These are phyloP conservation scores for Labroides dimidiatus DNA, from an alignment of 2,797 vertebrate genomes.

Conservation along the genomic window DNA sequence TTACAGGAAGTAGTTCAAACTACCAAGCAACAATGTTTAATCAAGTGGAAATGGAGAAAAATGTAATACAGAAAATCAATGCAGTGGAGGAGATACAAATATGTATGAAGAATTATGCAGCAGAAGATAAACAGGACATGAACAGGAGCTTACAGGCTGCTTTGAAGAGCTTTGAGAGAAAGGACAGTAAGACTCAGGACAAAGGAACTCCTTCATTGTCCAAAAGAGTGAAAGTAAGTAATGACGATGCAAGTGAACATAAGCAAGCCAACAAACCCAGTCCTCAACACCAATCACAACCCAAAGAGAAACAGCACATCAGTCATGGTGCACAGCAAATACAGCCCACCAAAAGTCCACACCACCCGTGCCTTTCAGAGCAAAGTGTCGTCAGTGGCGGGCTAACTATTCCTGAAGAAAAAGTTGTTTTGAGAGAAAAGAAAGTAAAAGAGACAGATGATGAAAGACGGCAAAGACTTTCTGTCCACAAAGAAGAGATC, in stretches of 20 bases:
- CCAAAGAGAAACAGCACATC: slow-evolving; percentile 19
- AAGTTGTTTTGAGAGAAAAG: slow-evolving; percentile 82
- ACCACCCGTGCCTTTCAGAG: not conserved
- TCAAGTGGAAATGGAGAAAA: slow-evolving; percentile 67
- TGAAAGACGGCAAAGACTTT: slow-evolving; percentile 86
- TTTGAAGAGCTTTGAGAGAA: slow-evolving; percentile 68
- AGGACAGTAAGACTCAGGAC: slow-evolving; percentile 47
- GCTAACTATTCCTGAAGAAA: slow-evolving; percentile 47
- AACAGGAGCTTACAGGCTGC: slow-evolving; percentile 61
- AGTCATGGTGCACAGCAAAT: slow-evolving; percentile 16
- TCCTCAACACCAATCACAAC: slow-evolving; percentile 23
- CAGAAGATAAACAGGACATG: slow-evolving; percentile 64
- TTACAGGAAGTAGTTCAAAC: slow-evolving; percentile 32
- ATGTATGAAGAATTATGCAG: slow-evolving; percentile 58
- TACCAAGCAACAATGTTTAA: slow-evolving; percentile 13
- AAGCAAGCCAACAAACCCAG: slow-evolving; percentile 30
- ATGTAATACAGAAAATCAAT: slow-evolving; percentile 76
- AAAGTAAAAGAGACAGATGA: slow-evolving; percentile 81
- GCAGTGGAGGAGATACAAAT: slow-evolving; percentile 74
- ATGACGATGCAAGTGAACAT: slow-evolving; percentile 27
- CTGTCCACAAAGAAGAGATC: slow-evolving; percentile 90
- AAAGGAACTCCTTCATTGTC: slow-evolving; percentile 44
- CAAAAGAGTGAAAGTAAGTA: slow-evolving; percentile 67
- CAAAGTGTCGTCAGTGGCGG: slow-evolving; percentile 26
- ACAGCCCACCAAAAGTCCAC: slow-evolving; percentile 10